phyloP scores from a whole-genome alignment of 2,888 invertebrate species.

The Pollenia angustigena region DNA sequence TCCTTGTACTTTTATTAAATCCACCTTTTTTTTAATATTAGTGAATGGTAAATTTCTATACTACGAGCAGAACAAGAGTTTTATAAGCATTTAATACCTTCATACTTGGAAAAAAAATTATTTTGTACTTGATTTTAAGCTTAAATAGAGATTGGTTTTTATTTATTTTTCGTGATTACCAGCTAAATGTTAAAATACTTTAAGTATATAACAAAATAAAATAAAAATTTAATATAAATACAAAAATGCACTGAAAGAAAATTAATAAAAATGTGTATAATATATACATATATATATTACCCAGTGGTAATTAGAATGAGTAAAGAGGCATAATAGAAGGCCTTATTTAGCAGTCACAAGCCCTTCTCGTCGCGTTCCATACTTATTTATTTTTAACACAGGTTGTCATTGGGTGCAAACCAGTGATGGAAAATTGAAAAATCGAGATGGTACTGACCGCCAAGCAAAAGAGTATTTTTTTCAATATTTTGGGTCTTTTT shows the following conservation, averaged over 20 bases:
- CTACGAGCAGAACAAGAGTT: slow-evolving; percentile 3
- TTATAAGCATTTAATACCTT: slow-evolving; percentile 18
- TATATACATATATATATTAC: too few species aligned
- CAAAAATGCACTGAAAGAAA: slow-evolving; percentile 20
- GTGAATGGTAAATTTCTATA: slow-evolving; percentile 27
- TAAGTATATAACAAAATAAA: background rate
- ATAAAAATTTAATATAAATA: background rate
- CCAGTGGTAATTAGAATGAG: too few species aligned
- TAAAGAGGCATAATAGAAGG: too few species aligned
- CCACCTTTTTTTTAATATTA: slow-evolving; percentile 38
- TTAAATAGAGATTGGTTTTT: slow-evolving; percentile 43
- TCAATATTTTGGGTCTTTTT: too few species aligned
- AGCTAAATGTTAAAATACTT: slow-evolving; percentile 34
- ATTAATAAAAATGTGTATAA: background rate
- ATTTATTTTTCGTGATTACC: slow-evolving; percentile 51
- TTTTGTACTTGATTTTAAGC: slow-evolving; percentile 45
- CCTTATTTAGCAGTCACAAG: too few species aligned
- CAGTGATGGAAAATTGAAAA: too few species aligned
- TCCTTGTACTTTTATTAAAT: slow-evolving; percentile 35
- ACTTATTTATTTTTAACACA: too few species aligned
- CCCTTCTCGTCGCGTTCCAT: too few species aligned
- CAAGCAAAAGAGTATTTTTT: too few species aligned
- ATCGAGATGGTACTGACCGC: too few species aligned
- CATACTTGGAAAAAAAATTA: slow-evolving; percentile 9
- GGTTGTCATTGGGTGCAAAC: too few species aligned